Evolutionary conservation across 1,140 invertebrate species (phyloP).

Genomic region (Brachionus koreanus): DNA sequence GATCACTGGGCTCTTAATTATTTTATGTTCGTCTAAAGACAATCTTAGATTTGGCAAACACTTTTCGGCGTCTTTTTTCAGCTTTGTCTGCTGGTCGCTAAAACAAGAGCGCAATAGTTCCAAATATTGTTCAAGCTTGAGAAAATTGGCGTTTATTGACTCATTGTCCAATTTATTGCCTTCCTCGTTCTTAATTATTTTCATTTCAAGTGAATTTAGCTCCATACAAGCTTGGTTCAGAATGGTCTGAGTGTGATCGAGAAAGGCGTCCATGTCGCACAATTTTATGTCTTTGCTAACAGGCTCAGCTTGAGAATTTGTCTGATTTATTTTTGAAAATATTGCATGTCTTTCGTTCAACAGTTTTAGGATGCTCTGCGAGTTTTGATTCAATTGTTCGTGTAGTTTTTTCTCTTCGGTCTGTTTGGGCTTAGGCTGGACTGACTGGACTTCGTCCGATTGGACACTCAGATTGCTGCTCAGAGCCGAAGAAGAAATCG

Average conservation of each 20-base stretch:
- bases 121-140: background rate
- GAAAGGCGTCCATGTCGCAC: background rate
- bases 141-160: background rate
- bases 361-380: background rate
- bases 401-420: background rate
- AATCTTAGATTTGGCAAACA: conserved; percentile 28
- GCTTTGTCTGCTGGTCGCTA: background rate
- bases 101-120: background rate
- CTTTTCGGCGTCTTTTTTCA: background rate
- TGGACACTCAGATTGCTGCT: background rate
- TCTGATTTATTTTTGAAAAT: background rate
- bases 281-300: background rate
- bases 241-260: background rate
- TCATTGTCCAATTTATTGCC: background rate
- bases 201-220: background rate
- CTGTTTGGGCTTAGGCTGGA: background rate
- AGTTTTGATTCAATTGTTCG: background rate
- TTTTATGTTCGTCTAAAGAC: background rate
- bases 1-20: background rate
- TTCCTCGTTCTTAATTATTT: background rate
- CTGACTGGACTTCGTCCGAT: background rate
- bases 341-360: background rate
- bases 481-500: background rate
- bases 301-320: background rate
- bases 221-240: background rate